Conservation (phyloP, 2,113 vertebrate genomes). For the Odontesthes bonariensis region DNA sequence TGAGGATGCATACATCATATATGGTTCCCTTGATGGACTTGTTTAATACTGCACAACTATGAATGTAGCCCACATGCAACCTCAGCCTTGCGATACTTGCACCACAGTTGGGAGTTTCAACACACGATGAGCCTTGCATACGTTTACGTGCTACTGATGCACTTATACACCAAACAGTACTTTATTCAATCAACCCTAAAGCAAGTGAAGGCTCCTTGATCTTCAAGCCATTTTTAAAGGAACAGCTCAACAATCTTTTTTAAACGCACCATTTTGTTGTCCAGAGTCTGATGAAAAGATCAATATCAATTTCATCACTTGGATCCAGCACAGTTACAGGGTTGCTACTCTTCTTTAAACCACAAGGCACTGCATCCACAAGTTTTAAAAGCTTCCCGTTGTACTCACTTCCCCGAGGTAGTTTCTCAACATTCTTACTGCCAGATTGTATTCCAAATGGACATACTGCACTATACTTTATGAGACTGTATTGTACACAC, state of each 20-base stretch:
- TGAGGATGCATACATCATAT: constrained; percentile 18
- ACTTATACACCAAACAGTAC: neutral
- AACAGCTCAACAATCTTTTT: neutral
- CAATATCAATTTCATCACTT: constrained; percentile 38
- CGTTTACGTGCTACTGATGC: neutral
- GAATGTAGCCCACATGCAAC: neutral
- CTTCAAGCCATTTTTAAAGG: neutral
- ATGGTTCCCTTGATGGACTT: neutral
- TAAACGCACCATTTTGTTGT: neutral
- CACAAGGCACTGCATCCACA: neutral
- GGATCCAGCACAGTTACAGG: constrained; percentile 7
- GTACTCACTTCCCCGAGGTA: constrained; percentile 7
- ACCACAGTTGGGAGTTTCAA: neutral
- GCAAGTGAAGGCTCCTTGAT: neutral
- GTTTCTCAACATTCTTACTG: constrained; percentile 8
- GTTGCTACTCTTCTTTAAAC: constrained; percentile 13
- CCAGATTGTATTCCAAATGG: constrained; percentile 11
- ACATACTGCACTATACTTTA: too few relatives aligned
- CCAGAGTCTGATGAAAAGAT: constrained; percentile 34
- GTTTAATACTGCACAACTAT: neutral
- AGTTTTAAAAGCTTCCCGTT: constrained; percentile 40
- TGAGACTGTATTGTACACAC: neutral
- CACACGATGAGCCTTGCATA: neutral
- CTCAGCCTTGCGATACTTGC: neutral
- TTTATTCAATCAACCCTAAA: neutral